phyloP scores from a whole-genome alignment of 2,888 invertebrate genomes.

The Pristionchus arcanus region DNA sequence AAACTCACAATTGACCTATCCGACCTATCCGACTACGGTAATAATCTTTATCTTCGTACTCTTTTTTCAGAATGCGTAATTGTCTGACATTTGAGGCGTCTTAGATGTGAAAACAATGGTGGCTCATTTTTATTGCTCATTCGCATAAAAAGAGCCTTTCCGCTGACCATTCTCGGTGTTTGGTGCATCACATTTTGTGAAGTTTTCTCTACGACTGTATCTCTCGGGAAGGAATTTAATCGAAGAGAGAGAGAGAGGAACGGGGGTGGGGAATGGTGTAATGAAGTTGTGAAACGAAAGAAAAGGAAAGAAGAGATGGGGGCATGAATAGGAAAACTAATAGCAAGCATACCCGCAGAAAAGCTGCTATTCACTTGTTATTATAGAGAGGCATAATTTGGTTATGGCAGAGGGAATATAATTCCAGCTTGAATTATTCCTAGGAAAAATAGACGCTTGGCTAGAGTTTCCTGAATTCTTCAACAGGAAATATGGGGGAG shows the following conservation, averaged over 20 bases:
- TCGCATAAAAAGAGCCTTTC: background rate
- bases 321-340: background rate
- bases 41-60: background rate
- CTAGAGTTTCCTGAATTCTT: background rate
- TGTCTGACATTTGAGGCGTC: background rate
- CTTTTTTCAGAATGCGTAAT: background rate
- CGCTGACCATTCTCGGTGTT: background rate
- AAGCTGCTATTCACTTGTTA: background rate
- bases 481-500: background rate
- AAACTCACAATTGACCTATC: background rate
- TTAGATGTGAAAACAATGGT: background rate
- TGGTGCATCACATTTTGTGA: constrained; percentile 8
- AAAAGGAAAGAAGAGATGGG: background rate
- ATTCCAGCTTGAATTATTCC: background rate
- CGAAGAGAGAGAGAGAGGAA: background rate
- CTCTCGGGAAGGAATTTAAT: background rate
- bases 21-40: constrained; percentile 9
- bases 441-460: background rate
- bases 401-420: constrained; percentile 6
- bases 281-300: constrained; percentile 31
- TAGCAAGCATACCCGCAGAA: background rate
- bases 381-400: background rate
- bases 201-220: background rate
- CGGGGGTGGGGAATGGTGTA: background rate
- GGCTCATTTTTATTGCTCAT: background rate